Evolutionary conservation across 1,140 invertebrate genomes (phyloP).

Genomic region (Drosophila subobscura): DNA sequence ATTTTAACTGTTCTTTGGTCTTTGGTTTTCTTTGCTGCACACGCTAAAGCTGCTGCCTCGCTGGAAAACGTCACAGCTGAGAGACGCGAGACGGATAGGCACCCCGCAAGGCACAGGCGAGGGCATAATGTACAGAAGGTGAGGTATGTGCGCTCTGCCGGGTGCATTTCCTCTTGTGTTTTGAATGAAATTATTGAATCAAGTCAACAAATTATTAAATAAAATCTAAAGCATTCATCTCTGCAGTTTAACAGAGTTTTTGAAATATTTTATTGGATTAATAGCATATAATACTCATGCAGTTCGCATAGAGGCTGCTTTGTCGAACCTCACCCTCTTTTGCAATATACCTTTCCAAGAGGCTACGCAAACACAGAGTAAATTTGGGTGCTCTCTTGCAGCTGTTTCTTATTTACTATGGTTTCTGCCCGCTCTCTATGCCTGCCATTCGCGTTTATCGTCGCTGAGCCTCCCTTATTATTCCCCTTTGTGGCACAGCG

Average conservation of each 20-base stretch:
- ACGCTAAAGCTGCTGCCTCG: conserved; percentile 20
- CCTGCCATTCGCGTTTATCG: conserved; percentile 64
- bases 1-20: conserved; percentile 56
- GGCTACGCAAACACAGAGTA: conserved; percentile 21
- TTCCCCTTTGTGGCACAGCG: conserved; percentile 30
- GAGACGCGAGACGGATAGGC: conserved; percentile 3
- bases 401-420: conserved; percentile 81
- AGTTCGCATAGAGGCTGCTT: no score
- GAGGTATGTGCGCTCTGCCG: no score
- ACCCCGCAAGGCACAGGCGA: conserved; percentile 8
- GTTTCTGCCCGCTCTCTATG: conserved; percentile 53
- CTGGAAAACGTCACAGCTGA: conserved; percentile 32
- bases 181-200: no score
- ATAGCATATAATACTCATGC: no score
- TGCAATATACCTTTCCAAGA: background rate
- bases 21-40: conserved; percentile 38
- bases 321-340: no score
- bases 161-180: no score
- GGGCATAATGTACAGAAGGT: background rate
- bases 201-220: no score
- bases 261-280: no score
- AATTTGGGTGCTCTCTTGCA: conserved; percentile 51
- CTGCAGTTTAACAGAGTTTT: no score
- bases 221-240: no score
- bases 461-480: conserved; percentile 72